Evolutionary conservation across 2,797 vertebrate genomes (phyloP).

Genomic region (Podarcis siculus): DNA sequence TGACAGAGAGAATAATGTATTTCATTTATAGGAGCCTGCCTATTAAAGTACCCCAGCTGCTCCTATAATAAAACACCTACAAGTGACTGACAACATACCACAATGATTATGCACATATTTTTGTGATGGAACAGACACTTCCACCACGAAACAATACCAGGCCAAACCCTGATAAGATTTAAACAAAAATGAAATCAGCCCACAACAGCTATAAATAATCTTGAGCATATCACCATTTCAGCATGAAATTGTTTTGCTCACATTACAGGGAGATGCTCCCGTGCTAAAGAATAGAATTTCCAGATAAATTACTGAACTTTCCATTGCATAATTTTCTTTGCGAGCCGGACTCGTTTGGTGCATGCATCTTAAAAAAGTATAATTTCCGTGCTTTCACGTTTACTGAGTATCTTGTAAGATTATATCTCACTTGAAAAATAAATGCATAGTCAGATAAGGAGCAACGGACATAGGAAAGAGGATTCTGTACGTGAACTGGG

Average conservation of each 20-base stretch:
- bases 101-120: not conserved
- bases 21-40: not conserved
- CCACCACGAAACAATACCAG: not conserved
- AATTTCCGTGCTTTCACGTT: not conserved
- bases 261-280: not conserved
- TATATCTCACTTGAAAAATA: not conserved
- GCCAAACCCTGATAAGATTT: not conserved
- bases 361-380: not conserved
- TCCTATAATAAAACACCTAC: slow-evolving; percentile 11
- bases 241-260: not conserved
- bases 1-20: slow-evolving; percentile 8
- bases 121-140: not conserved
- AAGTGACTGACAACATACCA: slow-evolving; percentile 6
- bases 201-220: not conserved
- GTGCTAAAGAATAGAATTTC: not conserved
- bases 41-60: slow-evolving; percentile 9
- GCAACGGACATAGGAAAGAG: not conserved
- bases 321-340: not conserved
- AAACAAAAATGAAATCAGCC: not conserved
- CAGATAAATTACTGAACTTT: not conserved
- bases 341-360: not conserved
- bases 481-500: too few relatives aligned
- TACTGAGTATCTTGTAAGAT: not conserved
- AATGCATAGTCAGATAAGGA: too few relatives aligned
- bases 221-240: not conserved